Percentiles rank a stretch among this genome's conserved stretches.
Evolutionary conservation across 2,888 invertebrate species (phyloP).

Genomic region (Saturnia japonica): DNA sequence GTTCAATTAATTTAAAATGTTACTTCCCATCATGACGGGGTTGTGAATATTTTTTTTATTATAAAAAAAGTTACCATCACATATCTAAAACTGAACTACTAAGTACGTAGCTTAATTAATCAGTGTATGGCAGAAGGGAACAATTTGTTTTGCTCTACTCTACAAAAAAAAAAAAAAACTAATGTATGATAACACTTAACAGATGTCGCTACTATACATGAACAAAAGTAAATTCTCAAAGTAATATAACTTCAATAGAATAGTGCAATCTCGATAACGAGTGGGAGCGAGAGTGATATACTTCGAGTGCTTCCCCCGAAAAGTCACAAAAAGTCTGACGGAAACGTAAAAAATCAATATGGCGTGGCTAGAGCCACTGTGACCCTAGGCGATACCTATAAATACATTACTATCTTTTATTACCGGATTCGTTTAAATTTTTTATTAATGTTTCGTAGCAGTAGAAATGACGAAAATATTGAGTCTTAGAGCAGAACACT

Average conservation of each 20-base stretch:
- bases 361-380: not conserved
- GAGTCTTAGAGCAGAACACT: not conserved
- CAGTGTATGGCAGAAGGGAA: not conserved
- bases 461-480: no score
- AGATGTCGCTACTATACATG: not conserved
- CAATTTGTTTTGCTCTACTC: not conserved
- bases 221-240: not conserved
- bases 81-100: not conserved
- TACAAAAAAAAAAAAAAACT: not conserved
- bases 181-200: not conserved
- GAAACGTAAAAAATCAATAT: conserved; percentile 16
- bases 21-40: no score
- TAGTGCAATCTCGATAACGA: not conserved
- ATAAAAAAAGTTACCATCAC: no score
- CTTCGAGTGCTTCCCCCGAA: conserved; percentile 34
- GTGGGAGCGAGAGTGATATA: conserved; percentile 48
- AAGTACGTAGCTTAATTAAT: not conserved
- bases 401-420: not conserved
- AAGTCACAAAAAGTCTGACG: conserved; percentile 14
- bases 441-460: not conserved
- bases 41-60: no score
- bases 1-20: no score
- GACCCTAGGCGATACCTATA: not conserved
- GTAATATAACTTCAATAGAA: not conserved
- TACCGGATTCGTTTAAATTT: not conserved